Evolutionary conservation across 2,888 invertebrate species (phyloP).

Genomic region (Meloe dianella): DNA sequence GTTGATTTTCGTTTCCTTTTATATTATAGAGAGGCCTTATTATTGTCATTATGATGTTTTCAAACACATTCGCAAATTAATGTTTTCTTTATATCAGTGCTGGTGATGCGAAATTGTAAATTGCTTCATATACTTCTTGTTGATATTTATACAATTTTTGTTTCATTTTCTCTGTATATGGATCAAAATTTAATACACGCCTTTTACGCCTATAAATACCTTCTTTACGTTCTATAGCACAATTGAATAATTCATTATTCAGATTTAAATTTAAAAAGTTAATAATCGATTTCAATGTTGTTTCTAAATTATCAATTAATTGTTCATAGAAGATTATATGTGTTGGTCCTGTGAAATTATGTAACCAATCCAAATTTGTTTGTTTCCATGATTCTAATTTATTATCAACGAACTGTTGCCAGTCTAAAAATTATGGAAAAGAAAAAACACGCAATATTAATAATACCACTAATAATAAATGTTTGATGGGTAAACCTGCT

Average conservation of each 20-base stretch:
- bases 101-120: slow-evolving; percentile 52
- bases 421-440: slow-evolving; percentile 66
- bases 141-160: slow-evolving; percentile 61
- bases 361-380: slow-evolving; percentile 74
- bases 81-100: no score
- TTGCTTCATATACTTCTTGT: slow-evolving; percentile 62
- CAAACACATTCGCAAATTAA: no score
- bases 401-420: slow-evolving; percentile 73
- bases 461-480: neutral
- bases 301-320: slow-evolving; percentile 67
- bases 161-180: slow-evolving; percentile 71
- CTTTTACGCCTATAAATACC: slow-evolving; percentile 77
- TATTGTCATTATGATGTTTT: no score
- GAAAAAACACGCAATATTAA: neutral
- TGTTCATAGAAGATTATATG: slow-evolving; percentile 76
- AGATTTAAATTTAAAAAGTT: slow-evolving; percentile 62
- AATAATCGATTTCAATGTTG: slow-evolving; percentile 65
- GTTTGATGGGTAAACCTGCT: no score
- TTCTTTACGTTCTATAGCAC: slow-evolving; percentile 55
- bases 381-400: slow-evolving; percentile 73
- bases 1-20: no score
- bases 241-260: slow-evolving; percentile 47
- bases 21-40: no score
- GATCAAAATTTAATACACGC: slow-evolving; percentile 71
- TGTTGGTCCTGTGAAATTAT: slow-evolving; percentile 70